Percentiles rank a stretch among this genome's conserved stretches.
Conservation (phyloP, 1,140 invertebrate genomes). For the Aphelinus atriplicis region DNA sequence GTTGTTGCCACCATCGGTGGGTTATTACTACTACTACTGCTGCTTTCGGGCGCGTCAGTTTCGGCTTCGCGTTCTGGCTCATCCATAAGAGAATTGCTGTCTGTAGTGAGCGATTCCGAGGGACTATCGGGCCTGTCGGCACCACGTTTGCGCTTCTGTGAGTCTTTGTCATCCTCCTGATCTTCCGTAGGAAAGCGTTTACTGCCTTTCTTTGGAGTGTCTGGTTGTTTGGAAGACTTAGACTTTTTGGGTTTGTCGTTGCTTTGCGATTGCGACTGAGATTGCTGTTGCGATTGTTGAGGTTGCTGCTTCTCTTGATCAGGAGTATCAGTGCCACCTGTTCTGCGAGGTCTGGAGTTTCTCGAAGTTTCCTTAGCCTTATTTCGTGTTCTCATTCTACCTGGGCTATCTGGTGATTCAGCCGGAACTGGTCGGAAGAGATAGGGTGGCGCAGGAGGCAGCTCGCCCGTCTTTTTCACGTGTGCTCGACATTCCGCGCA, state of each 20-base stretch:
- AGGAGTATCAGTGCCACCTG: slow-evolving; percentile 79
- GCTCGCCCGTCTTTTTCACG: slow-evolving; percentile 85
- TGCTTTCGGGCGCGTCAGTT: slow-evolving; percentile 61
- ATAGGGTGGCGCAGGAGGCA: slow-evolving; percentile 75
- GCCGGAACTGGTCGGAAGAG: slow-evolving; percentile 78
- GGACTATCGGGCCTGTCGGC: slow-evolving; percentile 75
- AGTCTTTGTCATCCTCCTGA: slow-evolving; percentile 72
- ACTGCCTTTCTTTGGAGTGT: slow-evolving; percentile 76
- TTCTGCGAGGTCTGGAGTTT: slow-evolving; percentile 69
- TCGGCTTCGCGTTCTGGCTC: slow-evolving; percentile 72
- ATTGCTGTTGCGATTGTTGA: slow-evolving; percentile 46
- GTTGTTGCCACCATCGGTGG: slow-evolving; percentile 60
- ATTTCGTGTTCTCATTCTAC: slow-evolving; percentile 88
- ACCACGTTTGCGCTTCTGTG: slow-evolving; percentile 77
- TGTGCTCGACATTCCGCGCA: slow-evolving; percentile 86
- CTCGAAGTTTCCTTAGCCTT: slow-evolving; percentile 81
- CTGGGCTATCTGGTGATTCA: slow-evolving; percentile 82
- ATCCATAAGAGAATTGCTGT: slow-evolving; percentile 82
- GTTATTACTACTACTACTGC: slow-evolving; percentile 57
- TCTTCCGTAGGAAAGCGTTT: slow-evolving; percentile 76
- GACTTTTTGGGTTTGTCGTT: slow-evolving; percentile 71
- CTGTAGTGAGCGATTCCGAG: slow-evolving; percentile 81
- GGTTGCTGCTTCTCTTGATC: slow-evolving; percentile 72
- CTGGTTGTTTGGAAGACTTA: slow-evolving; percentile 72
- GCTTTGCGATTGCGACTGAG: slow-evolving; percentile 34